Percentiles rank a stretch among this genome's conserved stretches.
Evolutionary conservation across 2,797 vertebrate species (phyloP).

Genomic region (Cetoscarus ocellatus): DNA sequence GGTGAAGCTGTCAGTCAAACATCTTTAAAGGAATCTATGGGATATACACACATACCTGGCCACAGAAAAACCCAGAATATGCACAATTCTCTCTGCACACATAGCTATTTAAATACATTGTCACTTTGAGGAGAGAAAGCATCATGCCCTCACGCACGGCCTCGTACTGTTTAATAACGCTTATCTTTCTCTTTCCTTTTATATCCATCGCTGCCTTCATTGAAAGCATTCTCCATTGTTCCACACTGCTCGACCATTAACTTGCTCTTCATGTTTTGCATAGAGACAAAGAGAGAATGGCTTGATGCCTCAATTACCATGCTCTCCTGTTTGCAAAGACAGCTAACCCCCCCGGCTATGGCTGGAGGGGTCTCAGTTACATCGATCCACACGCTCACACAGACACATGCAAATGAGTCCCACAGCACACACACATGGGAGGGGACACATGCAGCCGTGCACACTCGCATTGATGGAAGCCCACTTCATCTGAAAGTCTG

Average conservation of each 20-base stretch:
- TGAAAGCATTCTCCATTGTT: conserved; percentile 62
- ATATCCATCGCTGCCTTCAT: conserved; percentile 62
- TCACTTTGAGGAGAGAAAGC: conserved; percentile 32
- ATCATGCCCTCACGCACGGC: conserved; percentile 14
- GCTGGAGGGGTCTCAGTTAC: conserved; percentile 59
- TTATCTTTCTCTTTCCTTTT: conserved; percentile 46
- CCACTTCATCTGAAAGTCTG: conserved; percentile 12
- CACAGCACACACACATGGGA: conserved; percentile 17
- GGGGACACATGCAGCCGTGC: not conserved
- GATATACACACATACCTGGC: not conserved
- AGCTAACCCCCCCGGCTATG: conserved; percentile 36
- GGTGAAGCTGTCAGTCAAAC: conserved; percentile 47
- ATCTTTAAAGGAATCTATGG: conserved; percentile 8
- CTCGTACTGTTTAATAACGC: conserved; percentile 43
- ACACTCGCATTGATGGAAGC: conserved; percentile 1
- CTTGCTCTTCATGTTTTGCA: conserved; percentile 62
- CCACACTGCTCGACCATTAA: conserved; percentile 63
- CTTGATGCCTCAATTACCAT: conserved; percentile 73
- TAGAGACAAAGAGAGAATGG: conserved; percentile 65
- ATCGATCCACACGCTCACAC: conserved; percentile 50
- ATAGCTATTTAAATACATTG: conserved; percentile 24
- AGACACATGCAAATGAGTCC: conserved; percentile 56
- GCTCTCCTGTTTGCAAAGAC: conserved; percentile 63
- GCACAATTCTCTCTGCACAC: conserved; percentile 13
- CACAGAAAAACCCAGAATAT: conserved; percentile 10